phyloP scores from a whole-genome alignment of 2,113 vertebrate genomes.

The Myotis yumanensis region DNA sequence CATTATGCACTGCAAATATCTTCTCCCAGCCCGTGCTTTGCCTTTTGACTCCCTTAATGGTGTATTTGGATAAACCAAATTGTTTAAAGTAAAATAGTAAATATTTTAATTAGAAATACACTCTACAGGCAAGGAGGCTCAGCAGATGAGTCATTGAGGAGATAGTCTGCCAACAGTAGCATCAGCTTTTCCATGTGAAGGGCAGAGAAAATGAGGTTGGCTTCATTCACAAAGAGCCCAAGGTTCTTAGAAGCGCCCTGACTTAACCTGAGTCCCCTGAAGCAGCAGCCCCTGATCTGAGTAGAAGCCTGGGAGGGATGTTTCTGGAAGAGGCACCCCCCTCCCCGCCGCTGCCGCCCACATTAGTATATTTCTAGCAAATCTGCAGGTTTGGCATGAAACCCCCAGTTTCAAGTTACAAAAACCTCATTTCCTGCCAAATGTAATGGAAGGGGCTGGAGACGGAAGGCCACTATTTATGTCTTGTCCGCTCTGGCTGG shows the following conservation, averaged over 20 bases:
- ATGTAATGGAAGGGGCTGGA: background rate
- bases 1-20: background rate
- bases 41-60: background rate
- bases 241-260: background rate
- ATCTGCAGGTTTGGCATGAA: background rate
- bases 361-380: background rate
- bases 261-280: background rate
- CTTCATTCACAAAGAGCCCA: background rate
- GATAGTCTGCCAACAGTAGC: background rate
- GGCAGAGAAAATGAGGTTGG: background rate
- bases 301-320: background rate
- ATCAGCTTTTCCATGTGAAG: accelerated
- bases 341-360: too few species aligned
- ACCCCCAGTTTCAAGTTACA: background rate
- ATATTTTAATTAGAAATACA: constrained; percentile 14
- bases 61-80: background rate
- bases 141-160: background rate
- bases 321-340: background rate
- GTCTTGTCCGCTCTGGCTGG: background rate
- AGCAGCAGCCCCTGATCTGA: background rate
- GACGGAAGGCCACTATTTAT: background rate
- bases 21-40: background rate
- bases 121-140: background rate
- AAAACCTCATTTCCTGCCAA: background rate
- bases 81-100: constrained; percentile 27